A percentile compares a stretch with the other conserved stretches of the same genome.
phyloP scores from a whole-genome alignment of 2,113 vertebrate genomes.

The Melozone crissalis region DNA sequence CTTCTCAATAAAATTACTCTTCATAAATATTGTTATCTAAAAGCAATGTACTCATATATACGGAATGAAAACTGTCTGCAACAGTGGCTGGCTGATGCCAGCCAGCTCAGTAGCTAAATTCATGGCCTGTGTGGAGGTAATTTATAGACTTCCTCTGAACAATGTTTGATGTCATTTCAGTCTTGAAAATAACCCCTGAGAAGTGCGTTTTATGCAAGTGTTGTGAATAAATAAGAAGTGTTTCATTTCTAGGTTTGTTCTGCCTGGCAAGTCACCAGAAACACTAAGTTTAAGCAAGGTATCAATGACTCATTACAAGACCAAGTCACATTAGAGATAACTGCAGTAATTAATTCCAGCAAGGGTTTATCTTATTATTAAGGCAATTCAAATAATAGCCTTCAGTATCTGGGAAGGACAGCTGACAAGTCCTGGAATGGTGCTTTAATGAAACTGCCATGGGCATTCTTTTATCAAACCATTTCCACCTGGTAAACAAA shows the following conservation, averaged over 20 bases:
- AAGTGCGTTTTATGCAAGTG: not conserved
- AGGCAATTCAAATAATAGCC: not conserved
- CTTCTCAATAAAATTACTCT: not conserved
- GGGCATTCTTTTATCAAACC: not conserved
- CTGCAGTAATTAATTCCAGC: not conserved
- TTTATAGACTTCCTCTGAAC: not conserved
- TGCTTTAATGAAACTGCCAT: not conserved
- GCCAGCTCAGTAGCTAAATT: not conserved
- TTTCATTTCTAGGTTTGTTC: not conserved
- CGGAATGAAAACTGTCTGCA: not conserved
- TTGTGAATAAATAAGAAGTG: not conserved
- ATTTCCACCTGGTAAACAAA: not conserved
- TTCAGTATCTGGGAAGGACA: not conserved
- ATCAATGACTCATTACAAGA: not conserved
- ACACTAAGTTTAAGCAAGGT: not conserved
- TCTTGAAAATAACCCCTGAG: not conserved
- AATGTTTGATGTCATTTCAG: not conserved
- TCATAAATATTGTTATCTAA: not conserved
- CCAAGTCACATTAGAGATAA: not conserved
- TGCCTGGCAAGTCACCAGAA: not conserved
- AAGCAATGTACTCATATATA: not conserved
- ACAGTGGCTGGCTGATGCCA: not conserved
- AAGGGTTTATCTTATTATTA: not conserved
- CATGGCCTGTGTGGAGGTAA: not conserved
- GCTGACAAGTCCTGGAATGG: not conserved